Evolutionary conservation across 2,888 invertebrate genomes (phyloP), one percentile per base, ranked within the genome.

Genomic region (Ormyrus pomaceus): DNA sequence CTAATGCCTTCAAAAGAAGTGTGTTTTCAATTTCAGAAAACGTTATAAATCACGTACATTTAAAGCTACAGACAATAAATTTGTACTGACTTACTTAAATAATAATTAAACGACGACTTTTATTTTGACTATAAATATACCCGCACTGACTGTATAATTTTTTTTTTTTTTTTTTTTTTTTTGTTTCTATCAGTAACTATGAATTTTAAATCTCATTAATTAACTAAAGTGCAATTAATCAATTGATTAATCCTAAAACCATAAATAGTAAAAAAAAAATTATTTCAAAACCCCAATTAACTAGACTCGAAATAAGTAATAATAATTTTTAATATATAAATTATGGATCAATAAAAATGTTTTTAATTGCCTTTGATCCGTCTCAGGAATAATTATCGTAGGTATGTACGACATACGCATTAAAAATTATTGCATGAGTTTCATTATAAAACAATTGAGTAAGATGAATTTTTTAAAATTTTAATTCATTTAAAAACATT

Each of bases 321-420:
- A 51, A 77, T 19, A 10, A 65, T 77, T 73, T 72, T 56, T 73
- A n/a, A 46, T 56, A 19, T 61, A 72, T 64, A 55, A 76, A 68
- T 68, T 71, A 72, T 76, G 62, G 70, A 66, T 73, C 72, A 70
- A 79, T 79, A 69, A 79, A 79, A 79, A 76, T 70, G 19, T 79
- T 78, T 78, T 82, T 77, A 79, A 56, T 71, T 82, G 48, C 53
- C 73, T 82, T 77, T 79, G 74, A 77, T 70, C 46, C 73, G 69
- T 74, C 79, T 82, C 77, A 82, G 82, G 82, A 79, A 82, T 72
- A 77, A 50, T 66, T 74, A 70, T 62, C 45, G 79, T 82, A 79
- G 77, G 79, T 82, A 82, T 74, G 79, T 79, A 82, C 82, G 79
- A 73, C 59, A 81, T 79, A 64, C 77, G 69, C 72, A 76, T 70